phyloP scores from a whole-genome alignment of 2,888 invertebrate genomes.

The Creontiades dilutus region DNA sequence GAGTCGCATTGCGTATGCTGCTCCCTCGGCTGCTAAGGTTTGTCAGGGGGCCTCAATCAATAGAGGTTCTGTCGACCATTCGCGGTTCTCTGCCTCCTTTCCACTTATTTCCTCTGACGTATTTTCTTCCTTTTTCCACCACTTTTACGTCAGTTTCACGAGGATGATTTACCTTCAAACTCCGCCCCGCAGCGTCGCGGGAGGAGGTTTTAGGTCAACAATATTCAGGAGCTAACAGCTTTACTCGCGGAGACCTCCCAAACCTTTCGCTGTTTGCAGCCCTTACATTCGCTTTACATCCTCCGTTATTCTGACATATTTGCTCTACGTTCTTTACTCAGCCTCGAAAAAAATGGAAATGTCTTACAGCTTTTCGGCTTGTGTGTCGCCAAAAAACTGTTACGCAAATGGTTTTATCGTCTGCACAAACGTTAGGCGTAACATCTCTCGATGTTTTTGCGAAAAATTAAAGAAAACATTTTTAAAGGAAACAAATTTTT shows the following conservation, averaged over 20 bases:
- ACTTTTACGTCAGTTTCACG: not conserved
- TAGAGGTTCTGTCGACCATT: slow-evolving; percentile 38
- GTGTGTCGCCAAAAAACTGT: too few species aligned
- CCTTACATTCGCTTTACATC: not conserved
- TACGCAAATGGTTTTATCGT: too few species aligned
- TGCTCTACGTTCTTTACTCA: not conserved
- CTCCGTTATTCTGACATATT: not conserved
- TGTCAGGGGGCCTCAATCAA: slow-evolving; percentile 53
- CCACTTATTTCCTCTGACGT: not conserved
- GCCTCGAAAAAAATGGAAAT: too few species aligned
- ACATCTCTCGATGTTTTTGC: too few species aligned
- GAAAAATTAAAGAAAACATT: too few species aligned
- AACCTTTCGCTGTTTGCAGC: not conserved
- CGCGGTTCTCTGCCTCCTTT: not conserved
- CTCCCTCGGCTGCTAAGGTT: slow-evolving; percentile 51
- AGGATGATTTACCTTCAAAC: not conserved
- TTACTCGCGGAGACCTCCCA: not conserved
- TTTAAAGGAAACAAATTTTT: too few species aligned
- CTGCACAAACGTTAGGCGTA: too few species aligned
- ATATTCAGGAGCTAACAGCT: not conserved
- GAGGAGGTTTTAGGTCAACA: not conserved
- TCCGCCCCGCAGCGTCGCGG: not conserved
- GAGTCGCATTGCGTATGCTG: slow-evolving; percentile 43
- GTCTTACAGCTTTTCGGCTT: too few species aligned
- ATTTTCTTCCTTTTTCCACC: not conserved